Evolutionary conservation across 2,888 invertebrate genomes (phyloP).

Genomic region (Adineta ricciae): DNA sequence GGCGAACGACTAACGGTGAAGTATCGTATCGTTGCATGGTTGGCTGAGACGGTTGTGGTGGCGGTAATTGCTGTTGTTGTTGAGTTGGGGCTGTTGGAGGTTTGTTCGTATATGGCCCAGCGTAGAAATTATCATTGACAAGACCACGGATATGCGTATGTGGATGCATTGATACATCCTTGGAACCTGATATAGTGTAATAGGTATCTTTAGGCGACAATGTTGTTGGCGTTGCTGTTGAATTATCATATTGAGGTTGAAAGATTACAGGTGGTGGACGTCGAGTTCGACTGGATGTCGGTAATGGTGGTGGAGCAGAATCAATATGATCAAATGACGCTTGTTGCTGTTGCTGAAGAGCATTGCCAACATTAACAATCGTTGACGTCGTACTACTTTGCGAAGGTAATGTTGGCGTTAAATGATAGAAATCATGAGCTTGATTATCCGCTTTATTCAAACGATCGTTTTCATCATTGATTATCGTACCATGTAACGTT

Average conservation of each 20-base stretch:
- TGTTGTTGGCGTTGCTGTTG: not conserved
- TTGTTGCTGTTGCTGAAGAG: not conserved
- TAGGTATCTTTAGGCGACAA: not conserved
- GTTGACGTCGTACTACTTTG: not conserved
- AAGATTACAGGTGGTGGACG: not conserved
- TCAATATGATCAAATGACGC: not conserved
- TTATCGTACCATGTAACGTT: not conserved
- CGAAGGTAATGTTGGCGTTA: not conserved
- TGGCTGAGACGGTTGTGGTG: not conserved
- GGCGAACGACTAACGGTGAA: not conserved
- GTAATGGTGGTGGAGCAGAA: not conserved
- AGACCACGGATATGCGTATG: not conserved
- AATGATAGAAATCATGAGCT: slow-evolving; percentile 18
- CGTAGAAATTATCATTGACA: not conserved
- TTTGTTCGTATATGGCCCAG: not conserved
- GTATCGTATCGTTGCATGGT: not conserved
- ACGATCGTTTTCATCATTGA: not conserved
- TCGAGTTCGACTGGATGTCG: not conserved
- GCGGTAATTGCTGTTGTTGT: not conserved
- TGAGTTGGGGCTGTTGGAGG: not conserved
- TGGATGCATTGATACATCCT: not conserved
- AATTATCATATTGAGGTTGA: slow-evolving; percentile 10
- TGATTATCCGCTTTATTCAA: not conserved
- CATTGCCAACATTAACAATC: slow-evolving; percentile 3
- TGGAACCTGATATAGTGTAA: not conserved